Percentiles rank a stretch among this genome's conserved stretches.
These are phyloP conservation scores for Meiosimyza decipiens DNA, from an alignment of 2,888 invertebrate species.

Conservation along the genomic window DNA sequence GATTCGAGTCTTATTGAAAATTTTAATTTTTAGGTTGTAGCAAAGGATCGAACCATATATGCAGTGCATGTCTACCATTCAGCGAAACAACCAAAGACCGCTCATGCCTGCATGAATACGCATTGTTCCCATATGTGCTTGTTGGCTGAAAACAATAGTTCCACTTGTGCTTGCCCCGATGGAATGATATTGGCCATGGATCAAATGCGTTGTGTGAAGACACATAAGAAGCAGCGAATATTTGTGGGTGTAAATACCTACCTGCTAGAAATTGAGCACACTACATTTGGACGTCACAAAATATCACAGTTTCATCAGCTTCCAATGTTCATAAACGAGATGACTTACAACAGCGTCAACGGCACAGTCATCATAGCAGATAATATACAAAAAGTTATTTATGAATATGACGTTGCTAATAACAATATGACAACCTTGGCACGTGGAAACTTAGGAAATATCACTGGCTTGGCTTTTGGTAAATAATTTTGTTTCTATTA, in stretches of 20 bases:
- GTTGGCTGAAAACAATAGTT: conserved; percentile 70
- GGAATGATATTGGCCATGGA: conserved; percentile 73
- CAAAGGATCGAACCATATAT: conserved; percentile 68
- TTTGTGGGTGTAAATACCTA: conserved; percentile 70
- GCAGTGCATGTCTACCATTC: conserved; percentile 82
- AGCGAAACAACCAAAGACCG: conserved; percentile 69
- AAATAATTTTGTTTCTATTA: conserved; percentile 44
- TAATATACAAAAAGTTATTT: conserved; percentile 66
- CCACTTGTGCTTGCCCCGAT: conserved; percentile 81
- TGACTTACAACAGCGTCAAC: conserved; percentile 74
- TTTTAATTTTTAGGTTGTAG: conserved; percentile 60
- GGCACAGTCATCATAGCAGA: conserved; percentile 70
- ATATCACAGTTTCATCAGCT: conserved; percentile 68
- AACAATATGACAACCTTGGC: conserved; percentile 59
- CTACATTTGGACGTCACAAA: conserved; percentile 75
- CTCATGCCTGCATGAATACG: conserved; percentile 73
- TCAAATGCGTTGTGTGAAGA: conserved; percentile 71
- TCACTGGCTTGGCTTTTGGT: conserved; percentile 73
- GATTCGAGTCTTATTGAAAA: no score
- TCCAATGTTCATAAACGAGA: conserved; percentile 71
- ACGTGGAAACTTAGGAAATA: conserved; percentile 66
- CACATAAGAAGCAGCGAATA: conserved; percentile 59
- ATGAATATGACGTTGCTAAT: conserved; percentile 62
- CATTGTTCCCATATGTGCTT: conserved; percentile 84
- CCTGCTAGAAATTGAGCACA: conserved; percentile 74